phyloP scores from a whole-genome alignment of 1,140 invertebrate genomes.

The Amphibalanus amphitrite region DNA sequence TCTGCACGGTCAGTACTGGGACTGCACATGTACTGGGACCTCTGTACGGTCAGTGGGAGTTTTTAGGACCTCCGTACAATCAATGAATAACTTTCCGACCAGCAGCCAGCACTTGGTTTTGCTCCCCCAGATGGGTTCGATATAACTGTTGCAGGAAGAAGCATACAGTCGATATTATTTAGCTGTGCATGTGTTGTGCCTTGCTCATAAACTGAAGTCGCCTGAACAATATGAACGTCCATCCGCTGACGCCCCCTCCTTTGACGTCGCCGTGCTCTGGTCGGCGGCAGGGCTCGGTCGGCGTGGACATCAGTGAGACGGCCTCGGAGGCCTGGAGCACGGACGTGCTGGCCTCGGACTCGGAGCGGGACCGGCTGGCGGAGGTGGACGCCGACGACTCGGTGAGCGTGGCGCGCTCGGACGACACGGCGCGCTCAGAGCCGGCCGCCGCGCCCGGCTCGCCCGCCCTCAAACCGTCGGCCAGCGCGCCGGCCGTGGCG shows the following conservation, averaged over 20 bases:
- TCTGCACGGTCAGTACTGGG: constrained; percentile 11
- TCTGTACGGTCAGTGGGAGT: no score
- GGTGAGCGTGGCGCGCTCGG: constrained; percentile 51
- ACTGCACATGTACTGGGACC: constrained; percentile 14
- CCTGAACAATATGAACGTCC: no score
- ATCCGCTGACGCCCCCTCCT: not conserved
- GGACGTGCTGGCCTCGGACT: constrained; percentile 86
- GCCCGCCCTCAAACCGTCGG: not conserved
- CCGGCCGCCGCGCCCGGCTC: constrained; percentile 27
- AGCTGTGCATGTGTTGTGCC: no score
- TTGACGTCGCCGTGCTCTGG: not conserved
- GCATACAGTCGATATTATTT: no score
- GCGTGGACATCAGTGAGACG: constrained; percentile 61
- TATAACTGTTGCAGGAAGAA: no score
- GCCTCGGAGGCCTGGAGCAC: constrained; percentile 94
- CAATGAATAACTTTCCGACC: no score
- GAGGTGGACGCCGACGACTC: constrained; percentile 72
- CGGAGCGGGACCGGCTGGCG: constrained; percentile 56
- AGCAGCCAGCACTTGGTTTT: no score
- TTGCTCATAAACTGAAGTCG: no score
- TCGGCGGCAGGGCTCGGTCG: not conserved
- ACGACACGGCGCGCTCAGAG: constrained; percentile 49
- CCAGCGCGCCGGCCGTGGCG: not conserved
- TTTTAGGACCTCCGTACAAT: no score
- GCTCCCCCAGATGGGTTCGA: no score